phyloP scores from a whole-genome alignment of 1,140 invertebrate genomes.

The Drosophila tristis region DNA sequence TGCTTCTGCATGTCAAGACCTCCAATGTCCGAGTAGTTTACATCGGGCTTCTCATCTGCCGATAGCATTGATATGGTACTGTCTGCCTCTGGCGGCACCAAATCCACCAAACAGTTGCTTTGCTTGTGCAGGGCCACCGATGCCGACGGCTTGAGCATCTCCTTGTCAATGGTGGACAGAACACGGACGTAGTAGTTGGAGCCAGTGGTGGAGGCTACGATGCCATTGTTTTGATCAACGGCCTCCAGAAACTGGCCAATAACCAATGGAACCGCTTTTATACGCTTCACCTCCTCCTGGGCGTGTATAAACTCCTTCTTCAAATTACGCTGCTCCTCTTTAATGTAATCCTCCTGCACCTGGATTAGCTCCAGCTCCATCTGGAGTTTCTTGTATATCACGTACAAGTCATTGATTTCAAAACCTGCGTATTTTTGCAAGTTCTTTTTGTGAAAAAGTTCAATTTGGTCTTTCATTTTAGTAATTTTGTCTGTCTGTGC shows the following conservation, averaged over 20 bases:
- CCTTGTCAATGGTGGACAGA: slow-evolving; percentile 96
- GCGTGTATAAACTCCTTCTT: slow-evolving; percentile 99
- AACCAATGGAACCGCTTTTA: slow-evolving; percentile 98
- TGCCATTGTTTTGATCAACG: slow-evolving; percentile 98
- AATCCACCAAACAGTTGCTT: slow-evolving; percentile 98
- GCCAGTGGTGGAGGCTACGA: slow-evolving; percentile 92
- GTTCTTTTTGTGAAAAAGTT: slow-evolving; percentile 24
- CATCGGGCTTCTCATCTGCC: slow-evolving; percentile 99
- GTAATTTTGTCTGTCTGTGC: background rate
- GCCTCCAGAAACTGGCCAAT: slow-evolving; percentile 99
- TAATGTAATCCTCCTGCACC: slow-evolving; percentile 99
- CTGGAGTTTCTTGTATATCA: slow-evolving; percentile 91
- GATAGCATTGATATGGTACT: slow-evolving; percentile 97
- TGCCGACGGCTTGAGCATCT: slow-evolving; percentile 97
- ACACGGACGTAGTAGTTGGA: slow-evolving; percentile 99
- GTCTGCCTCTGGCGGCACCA: slow-evolving; percentile 98
- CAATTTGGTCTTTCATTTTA: slow-evolving; percentile 34
- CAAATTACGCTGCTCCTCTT: slow-evolving; percentile 98
- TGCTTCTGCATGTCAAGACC: slow-evolving; percentile 99
- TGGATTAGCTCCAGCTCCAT: slow-evolving; percentile 60
- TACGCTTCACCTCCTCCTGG: slow-evolving; percentile 98
- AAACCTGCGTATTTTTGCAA: slow-evolving; percentile 87
- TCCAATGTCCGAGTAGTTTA: slow-evolving; percentile 98
- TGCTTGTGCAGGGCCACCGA: slow-evolving; percentile 99
- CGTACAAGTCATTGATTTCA: slow-evolving; percentile 95